Evolutionary conservation across 1,140 invertebrate species (phyloP).

Genomic region (Aphelenchoides fujianensis): DNA sequence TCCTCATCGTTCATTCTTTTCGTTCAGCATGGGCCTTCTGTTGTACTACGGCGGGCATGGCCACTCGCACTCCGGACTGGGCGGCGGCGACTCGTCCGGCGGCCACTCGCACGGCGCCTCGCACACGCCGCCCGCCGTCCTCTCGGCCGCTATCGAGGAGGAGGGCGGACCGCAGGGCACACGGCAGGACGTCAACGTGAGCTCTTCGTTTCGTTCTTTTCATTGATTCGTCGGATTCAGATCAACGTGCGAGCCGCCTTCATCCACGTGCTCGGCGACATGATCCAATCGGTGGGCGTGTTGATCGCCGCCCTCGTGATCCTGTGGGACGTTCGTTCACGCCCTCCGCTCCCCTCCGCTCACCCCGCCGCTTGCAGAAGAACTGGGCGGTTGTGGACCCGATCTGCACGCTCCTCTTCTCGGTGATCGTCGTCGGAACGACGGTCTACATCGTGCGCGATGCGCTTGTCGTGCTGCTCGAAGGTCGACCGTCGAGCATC

Average conservation of each 20-base stretch:
- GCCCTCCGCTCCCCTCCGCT: not conserved
- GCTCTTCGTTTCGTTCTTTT: no score
- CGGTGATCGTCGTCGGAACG: slow-evolving; percentile 86
- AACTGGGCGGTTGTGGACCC: slow-evolving; percentile 87
- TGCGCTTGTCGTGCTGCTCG: slow-evolving; percentile 86
- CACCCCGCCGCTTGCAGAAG: slow-evolving; percentile 68
- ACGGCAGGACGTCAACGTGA: not conserved
- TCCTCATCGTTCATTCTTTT: not conserved
- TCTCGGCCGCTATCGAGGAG: not conserved
- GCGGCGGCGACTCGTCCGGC: not conserved
- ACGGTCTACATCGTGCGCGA: slow-evolving; percentile 90
- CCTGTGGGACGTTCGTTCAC: slow-evolving; percentile 75
- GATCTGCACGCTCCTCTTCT: slow-evolving; percentile 96
- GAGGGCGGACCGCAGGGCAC: not conserved
- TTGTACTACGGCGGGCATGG: slow-evolving; percentile 24
- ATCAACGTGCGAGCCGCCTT: slow-evolving; percentile 94
- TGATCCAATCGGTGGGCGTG: slow-evolving; percentile 92
- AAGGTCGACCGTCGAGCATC: slow-evolving; percentile 82
- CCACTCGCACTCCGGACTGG: slow-evolving; percentile 9
- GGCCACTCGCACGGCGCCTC: slow-evolving; percentile 23
- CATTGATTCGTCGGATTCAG: no score
- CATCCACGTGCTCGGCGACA: slow-evolving; percentile 94
- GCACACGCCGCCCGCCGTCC: slow-evolving; percentile 11
- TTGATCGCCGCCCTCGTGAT: slow-evolving; percentile 87
- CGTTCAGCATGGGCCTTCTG: slow-evolving; percentile 77